Base-by-base conservation (phyloP, 2,888 invertebrate genomes). In the Chymomyza amoena region DNA sequence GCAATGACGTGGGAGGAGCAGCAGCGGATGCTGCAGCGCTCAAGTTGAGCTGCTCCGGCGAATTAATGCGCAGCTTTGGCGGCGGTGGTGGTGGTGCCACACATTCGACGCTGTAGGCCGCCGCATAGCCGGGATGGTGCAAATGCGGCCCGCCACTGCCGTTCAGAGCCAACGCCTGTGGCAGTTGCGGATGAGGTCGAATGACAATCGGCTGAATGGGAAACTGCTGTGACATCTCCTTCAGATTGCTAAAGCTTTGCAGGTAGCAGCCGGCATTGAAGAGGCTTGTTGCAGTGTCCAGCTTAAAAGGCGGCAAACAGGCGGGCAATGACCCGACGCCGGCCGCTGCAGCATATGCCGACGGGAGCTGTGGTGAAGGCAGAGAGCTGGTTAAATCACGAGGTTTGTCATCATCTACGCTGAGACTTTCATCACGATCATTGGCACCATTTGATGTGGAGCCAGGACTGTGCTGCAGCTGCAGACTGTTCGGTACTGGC, bases 391-490 rank as follows among this genome's bases (percentile, higher is more conserved):
- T 89, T 72, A 90, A 80, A 65, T 91, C 91, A 45, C 91, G 88
- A 10, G 91, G 90, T 74, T 91, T 92, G 25, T 92, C 92, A 54
- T 90, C 91, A 72, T 92, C 92, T 61, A 91, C 90, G 73, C 91
- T 90, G 28, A 92, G 81, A 39, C 89, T 89, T 68, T 92, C 92
- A 71, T 92, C 92, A 1, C 90, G 90, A 74, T 91, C 91, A 68
- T 92, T 92, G 59, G 90, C 91, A 6, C 92, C 91, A 36, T 92
- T 92, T 28, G 92, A 92, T 64, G 91, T 91, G 71, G 92, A 92
- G 45, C 92, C 91, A 2, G 92, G 92, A 81, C 92, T 92, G 68
- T 92, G 91, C 76, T 92, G 92, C 66, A 91, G 80, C 67, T 91
- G 92, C 69, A 92, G 77, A 74, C 91, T 91, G 77, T 90, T 91